Percentiles rank a stretch among this genome's conserved stretches.
phyloP scores from a whole-genome alignment of 1,140 invertebrate species.

The Neotoxoptera formosana region DNA sequence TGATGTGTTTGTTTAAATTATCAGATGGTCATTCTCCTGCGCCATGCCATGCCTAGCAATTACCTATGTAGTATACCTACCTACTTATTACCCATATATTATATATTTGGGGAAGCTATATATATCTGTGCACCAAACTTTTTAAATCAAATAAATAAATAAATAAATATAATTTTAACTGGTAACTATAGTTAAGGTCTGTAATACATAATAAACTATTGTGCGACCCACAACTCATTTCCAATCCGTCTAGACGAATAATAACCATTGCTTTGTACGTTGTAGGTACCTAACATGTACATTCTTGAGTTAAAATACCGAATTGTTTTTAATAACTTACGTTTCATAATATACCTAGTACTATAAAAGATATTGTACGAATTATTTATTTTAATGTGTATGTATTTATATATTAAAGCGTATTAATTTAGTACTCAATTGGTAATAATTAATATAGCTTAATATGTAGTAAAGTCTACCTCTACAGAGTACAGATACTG shows the following conservation, averaged over 20 bases:
- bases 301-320: background rate
- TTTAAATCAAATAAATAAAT: background rate
- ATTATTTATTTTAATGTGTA: background rate
- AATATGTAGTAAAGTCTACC: background rate
- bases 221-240: background rate
- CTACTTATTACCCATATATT: background rate
- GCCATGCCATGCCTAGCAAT: background rate
- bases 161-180: background rate
- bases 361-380: background rate
- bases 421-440: background rate
- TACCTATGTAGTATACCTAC: background rate
- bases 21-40: background rate
- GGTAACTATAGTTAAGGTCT: background rate
- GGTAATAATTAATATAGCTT: background rate
- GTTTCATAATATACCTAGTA: too few species aligned
- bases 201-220: background rate
- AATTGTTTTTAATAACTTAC: background rate
- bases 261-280: background rate
- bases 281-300: background rate
- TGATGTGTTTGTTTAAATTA: background rate
- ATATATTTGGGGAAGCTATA: background rate
- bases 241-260: background rate
- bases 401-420: background rate
- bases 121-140: background rate
- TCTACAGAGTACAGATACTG: too few species aligned